Evolutionary conservation across 1,140 invertebrate genomes (phyloP).

Genomic region (Drosophila parvula): DNA sequence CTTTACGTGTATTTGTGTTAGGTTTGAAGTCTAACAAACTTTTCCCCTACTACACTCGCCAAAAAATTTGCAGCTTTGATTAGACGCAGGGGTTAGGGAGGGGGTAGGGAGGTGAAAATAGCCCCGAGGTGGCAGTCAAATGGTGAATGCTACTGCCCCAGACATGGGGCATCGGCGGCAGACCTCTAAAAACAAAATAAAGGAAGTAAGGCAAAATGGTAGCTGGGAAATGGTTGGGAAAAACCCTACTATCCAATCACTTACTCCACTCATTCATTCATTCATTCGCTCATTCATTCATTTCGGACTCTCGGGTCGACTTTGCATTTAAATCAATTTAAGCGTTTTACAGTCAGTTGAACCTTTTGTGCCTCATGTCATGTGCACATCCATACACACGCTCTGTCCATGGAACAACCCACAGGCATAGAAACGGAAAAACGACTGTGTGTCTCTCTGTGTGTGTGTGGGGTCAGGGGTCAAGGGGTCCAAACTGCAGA

Average conservation of each 20-base stretch:
- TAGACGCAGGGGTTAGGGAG: not conserved
- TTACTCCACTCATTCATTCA: slow-evolving; percentile 48
- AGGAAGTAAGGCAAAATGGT: not conserved
- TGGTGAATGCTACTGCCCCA: slow-evolving; percentile 1
- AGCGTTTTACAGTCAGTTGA: slow-evolving; percentile 81
- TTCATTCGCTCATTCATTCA: slow-evolving; percentile 59
- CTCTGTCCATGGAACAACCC: slow-evolving; percentile 7
- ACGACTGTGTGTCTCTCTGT: slow-evolving; percentile 5
- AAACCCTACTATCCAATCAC: slow-evolving; percentile 44
- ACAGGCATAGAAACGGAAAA: slow-evolving; percentile 39
- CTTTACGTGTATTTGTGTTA: slow-evolving; percentile 4
- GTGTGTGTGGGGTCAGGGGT: slow-evolving; percentile 15
- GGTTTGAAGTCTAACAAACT: slow-evolving; percentile 4
- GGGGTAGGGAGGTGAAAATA: slow-evolving; percentile 1
- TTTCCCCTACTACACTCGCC: not conserved
- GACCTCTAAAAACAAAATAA: slow-evolving; percentile 14
- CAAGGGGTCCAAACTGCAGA: slow-evolving; percentile 22
- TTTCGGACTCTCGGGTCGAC: slow-evolving; percentile 63
- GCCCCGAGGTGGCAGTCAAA: slow-evolving; percentile 10
- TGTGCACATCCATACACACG: slow-evolving; percentile 38
- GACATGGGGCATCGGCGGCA: not conserved
- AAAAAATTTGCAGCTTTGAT: not conserved
- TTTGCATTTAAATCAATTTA: slow-evolving; percentile 82
- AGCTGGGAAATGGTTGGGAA: slow-evolving; percentile 6
- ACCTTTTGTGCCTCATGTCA: slow-evolving; percentile 72